Base-by-base conservation (phyloP, 2,888 invertebrate species). In the Criorhina ranunculi region DNA sequence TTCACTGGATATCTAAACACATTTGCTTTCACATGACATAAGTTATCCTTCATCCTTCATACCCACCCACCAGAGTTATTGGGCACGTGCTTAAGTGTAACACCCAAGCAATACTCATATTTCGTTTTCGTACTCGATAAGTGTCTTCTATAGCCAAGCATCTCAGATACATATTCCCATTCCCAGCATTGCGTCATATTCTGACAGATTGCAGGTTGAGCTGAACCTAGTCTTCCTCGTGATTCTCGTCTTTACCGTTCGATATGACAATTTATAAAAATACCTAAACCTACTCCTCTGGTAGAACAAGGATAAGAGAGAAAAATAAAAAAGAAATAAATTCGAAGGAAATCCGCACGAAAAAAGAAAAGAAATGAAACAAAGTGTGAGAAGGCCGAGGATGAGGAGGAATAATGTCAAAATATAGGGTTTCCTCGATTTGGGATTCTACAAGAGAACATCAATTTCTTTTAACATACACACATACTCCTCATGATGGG, bases 151-250 rank as follows among this genome's bases (percentile, higher is more conserved):
- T 59, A 66, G 33, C 59, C 19, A 72, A 77, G 77, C n/a, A 78
- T 79, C 51, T 73, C 73, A 62, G 55, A 79, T 73, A 24, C 24
- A 24, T 24, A 4, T 24, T n/a, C n/a, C n/a, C n/a, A 42, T 64
- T 73, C 46, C 37, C 37, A 67, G 55, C 66, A 55, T 78, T 83
- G 60, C 78, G 66, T 82, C 83, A 79, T 67, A 79, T 79, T 55
- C 83, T 73, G 83, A 83, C 67, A 79, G 83, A 83, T 83, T 83
- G 83, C 79, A 67, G 66, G 69, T 83, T 83, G 42, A 62, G 31
- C 33, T 24, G 35, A 82, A 82, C 49, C 76, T 31, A 66, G 51
- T 82, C 60, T 37, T 31, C 40, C 12, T 66, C 12, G 15, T 11
- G 11, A 49, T 46, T 55, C 24, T 37, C 33, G 12, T 29, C 67